phyloP scores from a whole-genome alignment of 1,140 invertebrate species.

The Trichomalopsis sarcophagae region DNA sequence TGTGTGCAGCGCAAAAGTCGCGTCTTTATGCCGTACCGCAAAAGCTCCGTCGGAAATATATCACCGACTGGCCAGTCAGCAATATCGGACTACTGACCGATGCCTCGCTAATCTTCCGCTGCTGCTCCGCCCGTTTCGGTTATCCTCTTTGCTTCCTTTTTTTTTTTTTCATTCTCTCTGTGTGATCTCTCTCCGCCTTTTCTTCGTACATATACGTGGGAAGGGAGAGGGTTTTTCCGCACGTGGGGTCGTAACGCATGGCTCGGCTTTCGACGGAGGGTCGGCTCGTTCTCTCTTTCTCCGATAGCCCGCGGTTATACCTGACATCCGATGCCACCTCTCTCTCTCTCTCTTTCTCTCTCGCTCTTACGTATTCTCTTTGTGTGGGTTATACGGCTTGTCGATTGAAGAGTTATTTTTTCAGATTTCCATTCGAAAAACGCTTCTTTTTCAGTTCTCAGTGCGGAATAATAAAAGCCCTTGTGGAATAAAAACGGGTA shows the following conservation, averaged over 20 bases:
- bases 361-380: background rate
- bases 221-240: background rate
- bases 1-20: background rate
- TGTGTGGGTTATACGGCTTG: background rate
- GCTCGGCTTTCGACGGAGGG: background rate
- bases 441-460: no score
- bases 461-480: no score
- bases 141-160: constrained; percentile 5
- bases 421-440: background rate
- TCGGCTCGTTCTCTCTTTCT: background rate
- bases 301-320: background rate
- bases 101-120: constrained; percentile 11
- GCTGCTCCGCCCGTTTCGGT: background rate
- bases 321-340: constrained; percentile 1
- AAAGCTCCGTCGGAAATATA: background rate
- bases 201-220: background rate
- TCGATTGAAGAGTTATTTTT: background rate
- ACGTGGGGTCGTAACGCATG: background rate
- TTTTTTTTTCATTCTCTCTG: background rate
- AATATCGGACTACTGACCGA: constrained; percentile 22
- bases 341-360: background rate
- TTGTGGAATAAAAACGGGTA: no score
- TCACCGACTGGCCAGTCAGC: constrained; percentile 1
- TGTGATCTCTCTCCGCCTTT: background rate
- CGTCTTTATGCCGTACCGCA: background rate